A percentile compares a stretch with the other conserved stretches of the same genome.
These are phyloP conservation scores for Platyura marginata DNA, from an alignment of 1,140 invertebrate species.

Conservation along the genomic window DNA sequence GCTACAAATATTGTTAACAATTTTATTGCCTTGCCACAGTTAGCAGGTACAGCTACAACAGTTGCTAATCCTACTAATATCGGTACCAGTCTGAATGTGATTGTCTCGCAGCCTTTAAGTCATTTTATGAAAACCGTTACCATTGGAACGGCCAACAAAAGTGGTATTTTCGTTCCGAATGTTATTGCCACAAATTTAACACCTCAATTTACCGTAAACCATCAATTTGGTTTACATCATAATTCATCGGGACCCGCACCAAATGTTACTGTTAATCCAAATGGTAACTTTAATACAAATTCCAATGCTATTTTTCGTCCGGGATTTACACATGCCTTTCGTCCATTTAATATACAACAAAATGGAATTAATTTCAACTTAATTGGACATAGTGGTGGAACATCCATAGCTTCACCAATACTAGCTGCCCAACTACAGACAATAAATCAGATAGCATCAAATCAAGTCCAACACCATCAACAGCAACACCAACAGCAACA, in stretches of 20 bases:
- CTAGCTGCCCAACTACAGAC: conserved; percentile 8
- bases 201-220: conserved; percentile 2
- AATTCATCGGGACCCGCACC: conserved; percentile 26
- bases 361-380: conserved; percentile 1
- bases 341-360: neutral
- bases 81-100: conserved; percentile 1
- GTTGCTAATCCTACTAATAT: neutral
- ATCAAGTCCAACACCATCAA: neutral
- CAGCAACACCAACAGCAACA: neutral
- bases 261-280: conserved; percentile 30
- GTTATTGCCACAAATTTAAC: conserved; percentile 3
- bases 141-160: neutral
- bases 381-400: neutral
- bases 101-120: conserved; percentile 1
- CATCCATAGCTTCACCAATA: conserved; percentile 20
- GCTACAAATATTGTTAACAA: neutral
- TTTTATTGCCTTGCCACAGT: neutral
- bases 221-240: conserved; percentile 1
- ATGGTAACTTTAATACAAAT: conserved; percentile 5
- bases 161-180: conserved; percentile 4
- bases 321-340: neutral
- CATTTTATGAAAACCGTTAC: conserved; percentile 3
- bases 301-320: neutral
- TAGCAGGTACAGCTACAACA: neutral
- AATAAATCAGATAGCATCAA: neutral